Percentiles rank a stretch among this genome's conserved stretches.
These are phyloP conservation scores for Octodonta nipae DNA, from an alignment of 2,888 invertebrate genomes.

Conservation along the genomic window DNA sequence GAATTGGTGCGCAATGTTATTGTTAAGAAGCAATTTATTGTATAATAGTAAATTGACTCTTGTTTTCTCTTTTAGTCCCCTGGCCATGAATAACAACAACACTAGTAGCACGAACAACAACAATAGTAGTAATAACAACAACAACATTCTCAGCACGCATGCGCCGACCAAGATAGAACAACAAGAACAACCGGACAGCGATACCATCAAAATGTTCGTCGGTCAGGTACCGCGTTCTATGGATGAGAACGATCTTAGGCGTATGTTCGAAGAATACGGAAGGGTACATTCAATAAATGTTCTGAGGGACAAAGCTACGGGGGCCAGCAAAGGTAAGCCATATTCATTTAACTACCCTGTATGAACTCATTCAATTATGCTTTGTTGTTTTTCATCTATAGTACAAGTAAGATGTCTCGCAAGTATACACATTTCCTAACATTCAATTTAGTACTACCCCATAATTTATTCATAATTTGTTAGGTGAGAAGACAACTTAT, in stretches of 20 bases:
- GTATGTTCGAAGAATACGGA: slow-evolving; percentile 95
- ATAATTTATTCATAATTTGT: too few species aligned
- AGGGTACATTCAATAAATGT: slow-evolving; percentile 96
- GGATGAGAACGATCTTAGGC: slow-evolving; percentile 90
- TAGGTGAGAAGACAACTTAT: too few species aligned
- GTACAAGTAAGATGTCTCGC: too few species aligned
- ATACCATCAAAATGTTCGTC: slow-evolving; percentile 99
- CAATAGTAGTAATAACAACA: slow-evolving; percentile 30
- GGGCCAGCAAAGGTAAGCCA: slow-evolving; percentile 93
- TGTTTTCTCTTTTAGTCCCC: slow-evolving; percentile 49
- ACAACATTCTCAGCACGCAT: slow-evolving; percentile 13
- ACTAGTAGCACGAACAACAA: slow-evolving; percentile 23
- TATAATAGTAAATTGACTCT: too few species aligned
- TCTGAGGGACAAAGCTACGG: slow-evolving; percentile 91
- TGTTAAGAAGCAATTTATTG: too few species aligned
- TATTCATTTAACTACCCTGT: too few species aligned
- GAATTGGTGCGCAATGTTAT: too few species aligned
- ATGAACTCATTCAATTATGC: too few species aligned
- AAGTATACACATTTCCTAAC: too few species aligned
- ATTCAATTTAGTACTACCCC: too few species aligned
- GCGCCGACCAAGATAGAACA: slow-evolving; percentile 6
- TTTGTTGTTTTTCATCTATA: too few species aligned
- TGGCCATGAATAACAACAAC: slow-evolving; percentile 55
- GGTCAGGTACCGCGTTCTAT: slow-evolving; percentile 93
- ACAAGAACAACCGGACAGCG: slow-evolving; percentile 89